These are phyloP conservation scores for Homalodisca vitripennis DNA, from an alignment of 1,140 invertebrate genomes.

Conservation along the genomic window DNA sequence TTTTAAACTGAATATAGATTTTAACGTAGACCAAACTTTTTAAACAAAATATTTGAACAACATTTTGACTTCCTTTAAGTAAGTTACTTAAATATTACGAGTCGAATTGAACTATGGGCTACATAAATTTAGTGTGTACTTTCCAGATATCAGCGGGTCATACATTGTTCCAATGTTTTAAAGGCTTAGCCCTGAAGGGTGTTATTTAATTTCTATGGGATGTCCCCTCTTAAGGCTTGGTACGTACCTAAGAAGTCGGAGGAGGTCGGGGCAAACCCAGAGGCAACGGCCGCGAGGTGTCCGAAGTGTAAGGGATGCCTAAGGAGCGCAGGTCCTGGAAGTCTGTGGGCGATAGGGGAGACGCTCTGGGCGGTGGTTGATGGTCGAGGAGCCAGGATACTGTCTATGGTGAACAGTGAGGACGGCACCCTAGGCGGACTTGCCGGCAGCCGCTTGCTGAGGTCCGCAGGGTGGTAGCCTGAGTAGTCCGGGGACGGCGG, in stretches of 20 bases:
- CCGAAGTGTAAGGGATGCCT: conserved; percentile 55
- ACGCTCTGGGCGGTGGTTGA: conserved; percentile 53
- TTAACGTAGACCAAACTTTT: too few species aligned
- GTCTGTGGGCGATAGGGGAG: conserved; percentile 53
- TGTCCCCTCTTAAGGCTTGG: background rate
- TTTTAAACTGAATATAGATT: too few species aligned
- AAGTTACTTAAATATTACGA: too few species aligned
- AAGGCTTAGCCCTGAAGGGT: background rate
- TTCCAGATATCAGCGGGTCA: too few species aligned
- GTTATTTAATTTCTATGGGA: too few species aligned
- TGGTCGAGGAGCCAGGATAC: conserved; percentile 66
- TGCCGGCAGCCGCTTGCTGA: background rate
- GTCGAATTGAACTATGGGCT: too few species aligned
- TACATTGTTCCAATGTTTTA: background rate
- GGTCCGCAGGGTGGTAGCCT: conserved; percentile 8
- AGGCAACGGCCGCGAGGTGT: conserved; percentile 53
- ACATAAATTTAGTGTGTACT: too few species aligned
- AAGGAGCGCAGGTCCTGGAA: conserved; percentile 52
- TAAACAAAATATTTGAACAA: too few species aligned
- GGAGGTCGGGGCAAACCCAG: conserved; percentile 59
- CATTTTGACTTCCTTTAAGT: too few species aligned
- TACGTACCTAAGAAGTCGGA: conserved; percentile 74
- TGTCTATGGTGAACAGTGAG: conserved; percentile 78
- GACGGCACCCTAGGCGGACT: conserved; percentile 49
- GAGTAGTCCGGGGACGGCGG: background rate